Percentiles rank a stretch among this genome's conserved stretches.
Conservation (phyloP, 2,113 vertebrate species). For the Centropus unirufus region DNA sequence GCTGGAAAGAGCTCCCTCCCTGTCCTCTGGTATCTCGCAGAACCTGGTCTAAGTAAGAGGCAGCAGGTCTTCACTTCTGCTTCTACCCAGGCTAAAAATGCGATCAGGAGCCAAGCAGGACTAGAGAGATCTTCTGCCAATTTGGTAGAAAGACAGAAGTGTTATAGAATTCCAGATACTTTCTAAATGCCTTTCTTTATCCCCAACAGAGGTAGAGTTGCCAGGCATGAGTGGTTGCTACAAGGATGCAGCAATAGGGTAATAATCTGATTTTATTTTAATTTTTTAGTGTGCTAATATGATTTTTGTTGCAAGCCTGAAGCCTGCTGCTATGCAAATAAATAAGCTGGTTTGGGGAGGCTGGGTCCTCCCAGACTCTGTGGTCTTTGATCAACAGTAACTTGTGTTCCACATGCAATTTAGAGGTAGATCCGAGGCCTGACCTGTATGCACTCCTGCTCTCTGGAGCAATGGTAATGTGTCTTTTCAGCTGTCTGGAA, state of each 20-base stretch:
- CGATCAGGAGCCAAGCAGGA: background rate
- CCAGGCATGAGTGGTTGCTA: background rate
- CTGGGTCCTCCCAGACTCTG: background rate
- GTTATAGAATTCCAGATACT: background rate
- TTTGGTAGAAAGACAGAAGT: background rate
- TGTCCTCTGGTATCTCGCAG: background rate
- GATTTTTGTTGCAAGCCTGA: background rate
- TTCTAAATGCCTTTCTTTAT: background rate
- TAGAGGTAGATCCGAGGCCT: background rate
- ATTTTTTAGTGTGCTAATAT: background rate
- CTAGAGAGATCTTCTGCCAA: background rate
- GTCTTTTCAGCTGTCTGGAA: background rate
- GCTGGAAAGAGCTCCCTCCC: background rate
- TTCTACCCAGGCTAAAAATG: background rate
- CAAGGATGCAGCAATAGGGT: accelerated
- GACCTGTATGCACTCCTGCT: background rate
- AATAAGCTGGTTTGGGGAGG: background rate
- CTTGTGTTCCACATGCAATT: background rate
- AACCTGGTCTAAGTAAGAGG: background rate
- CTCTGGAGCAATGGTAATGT: background rate
- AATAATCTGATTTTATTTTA: background rate
- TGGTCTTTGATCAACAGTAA: background rate
- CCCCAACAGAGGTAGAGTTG: background rate
- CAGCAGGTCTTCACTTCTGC: background rate
- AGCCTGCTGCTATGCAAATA: background rate